Percentiles rank a stretch among this genome's conserved stretches.
Evolutionary conservation across 2,113 vertebrate genomes (phyloP).

Genomic region (Dipodomys merriami): DNA sequence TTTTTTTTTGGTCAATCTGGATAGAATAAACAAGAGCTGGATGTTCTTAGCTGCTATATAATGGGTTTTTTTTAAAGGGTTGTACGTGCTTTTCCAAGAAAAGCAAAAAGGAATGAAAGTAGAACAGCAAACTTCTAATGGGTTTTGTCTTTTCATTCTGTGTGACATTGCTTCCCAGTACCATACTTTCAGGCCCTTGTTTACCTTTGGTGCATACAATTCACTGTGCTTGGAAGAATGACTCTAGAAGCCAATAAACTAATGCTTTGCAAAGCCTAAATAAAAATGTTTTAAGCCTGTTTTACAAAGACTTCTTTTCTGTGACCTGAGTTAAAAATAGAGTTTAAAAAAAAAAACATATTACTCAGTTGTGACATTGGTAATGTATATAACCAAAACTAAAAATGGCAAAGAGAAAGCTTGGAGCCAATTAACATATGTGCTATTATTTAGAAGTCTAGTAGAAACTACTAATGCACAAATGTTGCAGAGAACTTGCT

Average conservation of each 20-base stretch:
- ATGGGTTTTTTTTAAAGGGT: slow-evolving; percentile 64
- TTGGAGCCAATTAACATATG: background rate
- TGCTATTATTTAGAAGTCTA: slow-evolving; percentile 4
- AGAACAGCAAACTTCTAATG: slow-evolving; percentile 49
- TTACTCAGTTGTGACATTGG: background rate
- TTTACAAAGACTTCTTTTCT: slow-evolving; percentile 58
- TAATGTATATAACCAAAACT: slow-evolving; percentile 23
- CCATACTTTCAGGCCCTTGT: slow-evolving; percentile 11
- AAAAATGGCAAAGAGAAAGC: slow-evolving; percentile 33
- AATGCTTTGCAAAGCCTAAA: slow-evolving; percentile 73
- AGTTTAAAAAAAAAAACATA: background rate
- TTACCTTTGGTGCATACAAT: slow-evolving; percentile 37
- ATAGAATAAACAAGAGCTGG: slow-evolving; percentile 86
- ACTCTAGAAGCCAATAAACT: slow-evolving; percentile 53
- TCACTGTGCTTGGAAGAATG: slow-evolving; percentile 33
- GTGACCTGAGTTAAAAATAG: slow-evolving; percentile 13
- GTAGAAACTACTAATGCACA: background rate
- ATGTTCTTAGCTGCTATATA: slow-evolving; percentile 79
- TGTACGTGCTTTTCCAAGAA: slow-evolving; percentile 49
- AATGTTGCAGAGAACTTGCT: background rate
- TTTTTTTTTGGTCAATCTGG: background rate
- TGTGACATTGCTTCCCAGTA: slow-evolving; percentile 29
- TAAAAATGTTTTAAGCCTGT: slow-evolving; percentile 21
- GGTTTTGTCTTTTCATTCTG: slow-evolving; percentile 59
- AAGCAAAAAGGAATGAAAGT: slow-evolving; percentile 54